These are phyloP conservation scores for Charaxes varanes DNA, from an alignment of 1,140 invertebrate genomes.

Conservation along the genomic window DNA sequence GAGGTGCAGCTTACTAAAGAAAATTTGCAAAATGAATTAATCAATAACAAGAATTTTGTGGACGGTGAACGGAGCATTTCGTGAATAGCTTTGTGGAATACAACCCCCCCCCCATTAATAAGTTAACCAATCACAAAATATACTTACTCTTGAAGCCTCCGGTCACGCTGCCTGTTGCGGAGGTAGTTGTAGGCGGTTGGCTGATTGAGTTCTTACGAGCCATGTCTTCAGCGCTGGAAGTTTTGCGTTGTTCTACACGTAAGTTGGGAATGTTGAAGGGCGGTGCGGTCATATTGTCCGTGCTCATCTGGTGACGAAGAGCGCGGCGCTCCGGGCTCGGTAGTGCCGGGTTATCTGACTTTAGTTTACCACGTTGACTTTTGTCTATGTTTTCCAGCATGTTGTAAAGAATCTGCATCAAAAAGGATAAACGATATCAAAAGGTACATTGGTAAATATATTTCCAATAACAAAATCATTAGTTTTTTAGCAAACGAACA, in stretches of 20 bases:
- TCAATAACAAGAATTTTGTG: too few relatives aligned
- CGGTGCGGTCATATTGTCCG: conserved; percentile 89
- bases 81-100: too few relatives aligned
- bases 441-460: too few relatives aligned
- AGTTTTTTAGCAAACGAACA: too few relatives aligned
- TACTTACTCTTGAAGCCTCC: conserved; percentile 40
- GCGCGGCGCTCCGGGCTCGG: conserved; percentile 85
- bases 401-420: conserved; percentile 85
- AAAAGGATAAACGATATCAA: too few relatives aligned
- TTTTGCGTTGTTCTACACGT: conserved; percentile 88
- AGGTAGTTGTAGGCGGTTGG: conserved; percentile 11
- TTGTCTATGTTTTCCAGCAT: conserved; percentile 95
- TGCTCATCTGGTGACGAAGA: conserved; percentile 87
- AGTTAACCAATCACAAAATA: too few relatives aligned
- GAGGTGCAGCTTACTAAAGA: too few relatives aligned
- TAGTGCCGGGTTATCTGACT: conserved; percentile 84
- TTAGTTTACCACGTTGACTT: conserved; percentile 89
- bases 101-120: too few relatives aligned
- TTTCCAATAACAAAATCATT: too few relatives aligned
- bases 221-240: conserved; percentile 91
- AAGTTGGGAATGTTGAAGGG: conserved; percentile 91
- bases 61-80: too few relatives aligned
- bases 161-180: conserved; percentile 6
- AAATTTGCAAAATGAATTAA: too few relatives aligned
- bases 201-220: conserved; percentile 86